These are phyloP conservation scores for Sakesphorus luctuosus DNA, from an alignment of 2,113 vertebrate species.

Conservation along the genomic window DNA sequence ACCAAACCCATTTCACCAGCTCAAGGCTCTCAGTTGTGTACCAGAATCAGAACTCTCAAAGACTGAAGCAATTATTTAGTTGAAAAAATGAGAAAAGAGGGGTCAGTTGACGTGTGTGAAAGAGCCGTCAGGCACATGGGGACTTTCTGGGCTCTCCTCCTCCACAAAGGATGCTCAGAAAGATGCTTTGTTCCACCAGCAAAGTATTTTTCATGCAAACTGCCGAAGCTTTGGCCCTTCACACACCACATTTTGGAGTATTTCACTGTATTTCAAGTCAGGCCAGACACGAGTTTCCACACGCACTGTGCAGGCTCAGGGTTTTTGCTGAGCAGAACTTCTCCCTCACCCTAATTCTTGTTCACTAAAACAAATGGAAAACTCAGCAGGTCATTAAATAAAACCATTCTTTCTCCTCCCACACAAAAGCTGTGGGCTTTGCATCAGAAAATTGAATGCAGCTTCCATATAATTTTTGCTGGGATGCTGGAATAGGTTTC, in stretches of 20 bases:
- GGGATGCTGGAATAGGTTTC: neutral
- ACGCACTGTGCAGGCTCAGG: fast-evolving
- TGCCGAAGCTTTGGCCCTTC: neutral
- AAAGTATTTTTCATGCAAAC: fast-evolving
- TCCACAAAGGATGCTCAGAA: neutral
- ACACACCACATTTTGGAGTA: neutral
- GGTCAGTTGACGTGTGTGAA: neutral
- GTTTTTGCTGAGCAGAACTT: conserved; percentile 10
- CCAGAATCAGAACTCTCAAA: neutral
- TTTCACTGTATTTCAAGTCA: neutral
- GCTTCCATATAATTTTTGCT: neutral
- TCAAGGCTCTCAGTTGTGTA: neutral
- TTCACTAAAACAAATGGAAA: neutral
- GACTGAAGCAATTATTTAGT: neutral
- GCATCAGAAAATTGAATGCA: neutral
- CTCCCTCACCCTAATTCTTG: neutral
- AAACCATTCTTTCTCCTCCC: conserved; percentile 22
- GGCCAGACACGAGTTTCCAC: neutral
- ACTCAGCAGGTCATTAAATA: conserved; percentile 29
- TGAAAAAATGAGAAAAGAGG: neutral
- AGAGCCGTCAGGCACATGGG: neutral
- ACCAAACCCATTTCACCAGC: neutral
- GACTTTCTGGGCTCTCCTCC: neutral
- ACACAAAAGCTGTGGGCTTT: conserved; percentile 3
- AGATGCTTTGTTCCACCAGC: too few species aligned